Conservation (phyloP, 2,888 invertebrate species). For the Volucella inanis region DNA sequence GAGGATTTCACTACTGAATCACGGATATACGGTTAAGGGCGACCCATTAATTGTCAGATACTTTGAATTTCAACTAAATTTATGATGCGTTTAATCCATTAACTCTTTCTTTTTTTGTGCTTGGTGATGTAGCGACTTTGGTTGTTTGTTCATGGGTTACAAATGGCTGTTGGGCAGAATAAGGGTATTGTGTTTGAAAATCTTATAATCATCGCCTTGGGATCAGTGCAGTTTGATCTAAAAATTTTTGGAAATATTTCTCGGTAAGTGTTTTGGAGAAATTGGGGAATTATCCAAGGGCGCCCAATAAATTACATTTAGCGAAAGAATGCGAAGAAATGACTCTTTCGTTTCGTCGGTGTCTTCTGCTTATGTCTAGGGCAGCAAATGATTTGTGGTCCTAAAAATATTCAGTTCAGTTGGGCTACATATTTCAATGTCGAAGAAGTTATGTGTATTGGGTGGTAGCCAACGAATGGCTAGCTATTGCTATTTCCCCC, state of each 20-base stretch:
- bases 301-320: slow-evolving; percentile 64
- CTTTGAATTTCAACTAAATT: slow-evolving; percentile 67
- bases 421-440: slow-evolving; percentile 61
- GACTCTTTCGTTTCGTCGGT: too few relatives aligned
- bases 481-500: neutral
- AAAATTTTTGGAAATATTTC: slow-evolving; percentile 46
- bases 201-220: slow-evolving; percentile 68
- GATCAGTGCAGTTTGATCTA: slow-evolving; percentile 68
- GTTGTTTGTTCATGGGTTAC: slow-evolving; percentile 47
- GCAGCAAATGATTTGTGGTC: slow-evolving; percentile 55
- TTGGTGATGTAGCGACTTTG: slow-evolving; percentile 2
- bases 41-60: slow-evolving; percentile 64
- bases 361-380: neutral
- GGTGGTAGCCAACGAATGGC: neutral
- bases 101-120: slow-evolving; percentile 38
- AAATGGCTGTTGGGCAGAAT: slow-evolving; percentile 29
- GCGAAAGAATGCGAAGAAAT: slow-evolving; percentile 28
- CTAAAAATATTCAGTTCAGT: slow-evolving; percentile 62
- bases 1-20: too few relatives aligned
- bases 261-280: slow-evolving; percentile 32
- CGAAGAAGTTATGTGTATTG: slow-evolving; percentile 18
- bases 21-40: neutral
- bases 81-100: slow-evolving; percentile 70
- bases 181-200: slow-evolving; percentile 27
- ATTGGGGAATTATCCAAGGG: slow-evolving; percentile 27